Evolutionary conservation across 2,888 invertebrate species (phyloP), one percentile per base, ranked within the genome.

Genomic region (Eurytoma adleriae): DNA sequence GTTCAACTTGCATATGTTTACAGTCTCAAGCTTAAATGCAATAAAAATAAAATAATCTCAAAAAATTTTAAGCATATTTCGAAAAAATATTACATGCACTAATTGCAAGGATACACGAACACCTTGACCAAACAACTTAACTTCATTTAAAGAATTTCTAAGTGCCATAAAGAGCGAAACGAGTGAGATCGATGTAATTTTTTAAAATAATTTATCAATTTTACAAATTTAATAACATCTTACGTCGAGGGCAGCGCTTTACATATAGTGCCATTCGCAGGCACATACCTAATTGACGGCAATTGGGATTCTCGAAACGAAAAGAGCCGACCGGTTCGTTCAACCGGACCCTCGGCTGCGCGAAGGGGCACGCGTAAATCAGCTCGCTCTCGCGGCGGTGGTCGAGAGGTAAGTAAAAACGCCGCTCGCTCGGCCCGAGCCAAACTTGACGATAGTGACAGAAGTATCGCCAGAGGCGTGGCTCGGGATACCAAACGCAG

Each of bases 251-350:
- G 74, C 57, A 48, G 7, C n/a, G n/a, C 20, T 14, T 24, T 54
- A 57, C 27, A 64, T n/a, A 48, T n/a, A 66, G 66, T 16, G 66
- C 24, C 18, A 20, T 20, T 50, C 16, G 59, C 12, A 30, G 5
- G 54, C 54, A n/a, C 50, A 7, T n/a, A n/a, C 13, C 30, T 61
- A 61, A 30, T 30, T 62, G 16, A 62, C 3, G 18, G 40, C 30
- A n/a, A 57, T 24, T 20, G 20, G 40, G 20, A 24, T 72, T 61
- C 14, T 72, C 50, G n/a, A 62, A 61, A 62, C 13, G 16, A 52
- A 30, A 72, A 66, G 74, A 30, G 40, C 24, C 40, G 57, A 75
- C 59, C 59, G 52, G 75, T 75, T 75, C 68, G 52, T 52, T 52
- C 59, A 75, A 68, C 59, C 67, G 68, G 68, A 75, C 62, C 70